Percentiles rank a stretch among this genome's conserved stretches.
These are phyloP conservation scores for Pogona vitticeps DNA, from an alignment of 2,113 vertebrate genomes.

Conservation along the genomic window DNA sequence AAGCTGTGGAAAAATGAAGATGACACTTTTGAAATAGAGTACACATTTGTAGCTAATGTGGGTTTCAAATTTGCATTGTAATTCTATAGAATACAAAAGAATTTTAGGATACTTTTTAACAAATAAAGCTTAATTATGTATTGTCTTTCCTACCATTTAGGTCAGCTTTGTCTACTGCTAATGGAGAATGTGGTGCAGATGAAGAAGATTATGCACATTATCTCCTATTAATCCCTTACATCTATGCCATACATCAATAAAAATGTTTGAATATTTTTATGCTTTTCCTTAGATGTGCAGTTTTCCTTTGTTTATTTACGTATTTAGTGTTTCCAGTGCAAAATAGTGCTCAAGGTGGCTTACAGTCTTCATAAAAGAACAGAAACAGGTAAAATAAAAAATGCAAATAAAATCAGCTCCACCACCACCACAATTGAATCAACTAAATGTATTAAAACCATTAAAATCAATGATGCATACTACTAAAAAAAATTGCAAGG, in stretches of 20 bases:
- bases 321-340: background rate
- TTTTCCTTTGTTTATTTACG: too few relatives aligned
- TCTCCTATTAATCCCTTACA: background rate
- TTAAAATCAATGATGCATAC: background rate
- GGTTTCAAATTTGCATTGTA: background rate
- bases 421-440: too few relatives aligned
- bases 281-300: too few relatives aligned
- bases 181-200: background rate
- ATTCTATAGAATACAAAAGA: background rate
- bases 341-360: too few relatives aligned
- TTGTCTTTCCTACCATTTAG: background rate
- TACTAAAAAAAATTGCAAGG: too few relatives aligned
- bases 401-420: too few relatives aligned
- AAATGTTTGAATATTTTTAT: background rate
- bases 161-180: background rate
- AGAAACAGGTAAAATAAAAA: background rate
- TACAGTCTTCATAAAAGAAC: too few relatives aligned
- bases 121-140: background rate
- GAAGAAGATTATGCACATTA: background rate
- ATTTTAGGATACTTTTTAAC: background rate
- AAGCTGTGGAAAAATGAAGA: background rate
- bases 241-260: background rate
- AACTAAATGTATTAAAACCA: background rate
- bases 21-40: background rate
- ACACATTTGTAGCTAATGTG: conserved; percentile 5